A percentile compares a stretch with the other conserved stretches of the same genome.
phyloP scores from a whole-genome alignment of 2,888 invertebrate species.

The Epistrophella euchroma region DNA sequence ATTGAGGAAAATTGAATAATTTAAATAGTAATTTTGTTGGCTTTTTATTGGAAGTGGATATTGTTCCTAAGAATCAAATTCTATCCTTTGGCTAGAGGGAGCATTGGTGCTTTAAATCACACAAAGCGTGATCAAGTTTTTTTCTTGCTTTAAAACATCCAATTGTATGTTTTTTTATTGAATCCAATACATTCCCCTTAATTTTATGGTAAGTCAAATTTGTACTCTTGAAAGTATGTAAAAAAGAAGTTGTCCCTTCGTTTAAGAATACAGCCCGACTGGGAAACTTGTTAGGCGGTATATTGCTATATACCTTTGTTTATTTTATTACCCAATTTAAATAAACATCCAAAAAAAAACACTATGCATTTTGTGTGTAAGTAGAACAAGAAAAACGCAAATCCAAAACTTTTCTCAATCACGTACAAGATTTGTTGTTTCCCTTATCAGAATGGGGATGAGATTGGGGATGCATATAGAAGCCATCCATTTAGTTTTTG shows the following conservation, averaged over 20 bases:
- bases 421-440: conserved; percentile 52
- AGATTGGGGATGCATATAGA: not conserved
- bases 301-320: conserved; percentile 36
- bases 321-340: conserved; percentile 66
- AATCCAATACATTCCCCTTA: not conserved
- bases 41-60: no score
- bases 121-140: no score
- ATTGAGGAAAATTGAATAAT: no score
- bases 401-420: conserved; percentile 56
- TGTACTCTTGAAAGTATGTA: conserved; percentile 13
- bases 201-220: not conserved
- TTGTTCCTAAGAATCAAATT: no score
- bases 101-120: no score
- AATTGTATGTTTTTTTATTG: not conserved
- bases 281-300: conserved; percentile 27
- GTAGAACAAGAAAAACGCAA: conserved; percentile 2
- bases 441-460: conserved; percentile 5
- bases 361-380: conserved; percentile 47
- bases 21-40: no score
- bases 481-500: conserved; percentile 19
- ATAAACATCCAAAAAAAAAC: conserved; percentile 45
- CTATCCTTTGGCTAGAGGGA: no score
- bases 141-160: no score
- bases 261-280: not conserved
- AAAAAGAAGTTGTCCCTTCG: conserved; percentile 25